Base-by-base conservation (phyloP, 2,113 vertebrate species). In the Spizaetus ornatus region DNA sequence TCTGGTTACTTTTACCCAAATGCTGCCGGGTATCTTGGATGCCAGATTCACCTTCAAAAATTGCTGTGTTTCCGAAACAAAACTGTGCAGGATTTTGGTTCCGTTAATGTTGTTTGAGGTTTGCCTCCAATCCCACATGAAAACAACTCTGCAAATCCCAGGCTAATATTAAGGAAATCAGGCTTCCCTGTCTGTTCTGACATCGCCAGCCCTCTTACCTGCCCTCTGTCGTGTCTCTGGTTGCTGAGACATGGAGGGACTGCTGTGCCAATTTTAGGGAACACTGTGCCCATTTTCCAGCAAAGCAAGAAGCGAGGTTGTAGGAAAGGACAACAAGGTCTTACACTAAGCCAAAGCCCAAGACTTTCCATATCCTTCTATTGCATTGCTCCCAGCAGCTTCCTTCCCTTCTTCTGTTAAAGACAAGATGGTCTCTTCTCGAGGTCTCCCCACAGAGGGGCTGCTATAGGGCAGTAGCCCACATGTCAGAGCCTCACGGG, bases 101-200 rank as follows among this genome's bases (percentile, higher is more conserved):
- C 38, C 15, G 7, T 73, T 95, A 38, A 62, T 29, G 10, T 58
- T 80, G 11, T 81, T 94, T 88, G 86, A 83, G 25, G 29, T 73
- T 90, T 87, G 3, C 13, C 61, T 90, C 79, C 55, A 93, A 53
- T 86, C 50, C 63, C 9, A 8, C 58, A n/a, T 53, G 67, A 94
- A 94, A 96, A 92, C 50, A 97, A 86, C 17, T 62, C 52, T 48
- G 50, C 63, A 95, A 62, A 83, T 90, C 32, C 42, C 59, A 93
- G 16, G 0, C 0, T 40, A 36, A 77, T 52, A 53, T 42, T 22
- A 86, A 93, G 88, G 87, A 95, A 86, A 90, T 74, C 4, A 0
- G 53, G 9, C 48, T 96, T 72, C n/a, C 43, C 1, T 2, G 21
- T n/a, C 65, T 76, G 34, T 40, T 36, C 34, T 77, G 72, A 59